Conservation (phyloP, 1,140 invertebrate species). For the Bemisia tabaci region DNA sequence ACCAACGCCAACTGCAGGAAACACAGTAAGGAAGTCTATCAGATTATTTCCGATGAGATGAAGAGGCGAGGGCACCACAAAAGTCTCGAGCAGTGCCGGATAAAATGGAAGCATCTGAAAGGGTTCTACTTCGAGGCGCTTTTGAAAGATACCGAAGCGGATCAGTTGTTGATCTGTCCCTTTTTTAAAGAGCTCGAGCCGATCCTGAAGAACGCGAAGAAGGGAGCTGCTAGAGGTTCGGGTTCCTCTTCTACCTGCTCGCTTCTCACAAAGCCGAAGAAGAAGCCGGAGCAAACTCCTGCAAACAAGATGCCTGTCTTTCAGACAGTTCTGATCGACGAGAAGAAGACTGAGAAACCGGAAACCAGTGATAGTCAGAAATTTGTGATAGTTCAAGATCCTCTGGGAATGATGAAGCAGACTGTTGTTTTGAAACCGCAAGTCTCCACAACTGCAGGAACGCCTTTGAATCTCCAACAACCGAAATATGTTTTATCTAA, state of each 20-base stretch:
- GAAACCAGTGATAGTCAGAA: not conserved
- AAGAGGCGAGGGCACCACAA: constrained; percentile 9
- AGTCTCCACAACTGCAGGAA: not conserved
- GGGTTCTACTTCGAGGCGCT: constrained; percentile 10
- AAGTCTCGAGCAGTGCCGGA: constrained; percentile 10
- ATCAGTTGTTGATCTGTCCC: constrained; percentile 7
- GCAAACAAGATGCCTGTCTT: not conserved
- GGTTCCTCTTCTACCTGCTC: not conserved
- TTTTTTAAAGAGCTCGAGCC: constrained; percentile 9
- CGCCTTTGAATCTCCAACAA: not conserved
- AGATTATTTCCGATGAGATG: constrained; percentile 10
- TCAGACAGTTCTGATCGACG: not conserved
- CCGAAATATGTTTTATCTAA: too few species aligned
- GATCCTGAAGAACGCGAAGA: not conserved
- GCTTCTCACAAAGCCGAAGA: not conserved
- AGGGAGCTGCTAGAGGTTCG: not conserved
- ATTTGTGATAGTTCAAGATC: not conserved
- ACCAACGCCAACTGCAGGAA: constrained; percentile 6
- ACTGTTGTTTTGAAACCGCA: not conserved
- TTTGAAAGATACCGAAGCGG: not conserved
- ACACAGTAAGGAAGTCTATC: constrained; percentile 11
- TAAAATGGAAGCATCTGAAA: constrained; percentile 15
- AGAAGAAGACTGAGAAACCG: not conserved
- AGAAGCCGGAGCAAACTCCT: not conserved
- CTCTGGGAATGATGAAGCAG: not conserved